Base-by-base conservation (phyloP, 1,140 invertebrate genomes). In the Drosophila pachea region DNA sequence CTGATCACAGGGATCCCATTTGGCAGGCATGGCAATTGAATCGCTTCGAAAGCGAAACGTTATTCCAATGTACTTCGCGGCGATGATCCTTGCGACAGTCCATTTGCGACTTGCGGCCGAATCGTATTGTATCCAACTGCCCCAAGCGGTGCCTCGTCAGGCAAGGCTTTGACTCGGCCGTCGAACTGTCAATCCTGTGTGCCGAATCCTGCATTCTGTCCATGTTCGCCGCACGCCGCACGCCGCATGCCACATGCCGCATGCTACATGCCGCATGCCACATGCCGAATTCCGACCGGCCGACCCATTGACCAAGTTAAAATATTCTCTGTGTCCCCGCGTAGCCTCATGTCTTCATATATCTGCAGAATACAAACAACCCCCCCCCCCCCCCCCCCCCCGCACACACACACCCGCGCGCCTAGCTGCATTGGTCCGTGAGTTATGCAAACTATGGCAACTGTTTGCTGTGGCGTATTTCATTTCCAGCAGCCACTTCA, bases 301-400 rank as follows among this genome's bases (percentile, higher is more conserved):
- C 79, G 81, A 84, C 81, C 81, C 76, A 84, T 84, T 84, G 81
- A 86, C 81, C 81, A 86, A 84, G 70, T 84, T 84, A 66, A 68
- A 74, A 86, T 75, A 59, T 64, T 56, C 42, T 53, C 29, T 61
- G 16, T 65, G 49, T 60, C 42, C 40, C 43, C 53, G 36, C 42
- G 5, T 59, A 42, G 38, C 14, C 32, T 55, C 50, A 72, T 72
- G 53, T 76, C 75, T 54, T 29, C 58, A 50, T 32, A 63, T 59
- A 40, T 63, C 50, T 48, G 35, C n/a, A 32, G 50, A 66, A 38
- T 22, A 16, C 43, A 66, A 38, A 22, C 22, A 22, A n/a, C n/a
- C 22, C 1, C 22, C 1, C 22, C 1, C 22, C 1, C 22, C 22
- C 22, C 22, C 3, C 22, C 22, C 22, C 22, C 22, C 3, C 22